Conservation (phyloP, 2,888 invertebrate genomes). For the Callimorpha dominula region DNA sequence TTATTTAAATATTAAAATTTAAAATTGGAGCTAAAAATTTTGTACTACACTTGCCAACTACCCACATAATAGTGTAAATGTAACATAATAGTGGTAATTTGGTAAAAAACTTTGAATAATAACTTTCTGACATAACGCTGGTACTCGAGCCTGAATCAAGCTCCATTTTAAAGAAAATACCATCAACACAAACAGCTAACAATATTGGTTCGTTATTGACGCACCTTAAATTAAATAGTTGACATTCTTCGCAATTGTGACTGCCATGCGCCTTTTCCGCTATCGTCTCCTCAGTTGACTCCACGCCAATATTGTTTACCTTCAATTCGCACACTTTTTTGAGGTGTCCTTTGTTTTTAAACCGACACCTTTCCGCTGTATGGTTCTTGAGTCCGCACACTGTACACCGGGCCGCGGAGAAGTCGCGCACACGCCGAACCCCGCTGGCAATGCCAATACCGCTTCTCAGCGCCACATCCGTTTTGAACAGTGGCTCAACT, state of each 20-base stretch:
- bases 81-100: not conserved
- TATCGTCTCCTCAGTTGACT: too few species aligned
- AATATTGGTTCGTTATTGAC: not conserved
- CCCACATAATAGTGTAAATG: too few species aligned
- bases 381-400: constrained; percentile 1
- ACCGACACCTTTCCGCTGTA: not conserved
- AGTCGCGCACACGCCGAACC: not conserved
- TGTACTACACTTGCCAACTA: too few species aligned
- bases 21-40: too few species aligned
- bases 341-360: not conserved
- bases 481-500: constrained; percentile 2
- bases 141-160: not conserved
- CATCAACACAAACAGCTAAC: not conserved
- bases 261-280: not conserved
- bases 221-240: not conserved
- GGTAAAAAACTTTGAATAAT: not conserved
- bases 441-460: not conserved
- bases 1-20: too few species aligned
- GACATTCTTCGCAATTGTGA: not conserved
- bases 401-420: not conserved
- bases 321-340: not conserved
- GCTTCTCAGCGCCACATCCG: not conserved
- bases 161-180: not conserved
- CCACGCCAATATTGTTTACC: too few species aligned
- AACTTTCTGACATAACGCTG: not conserved